Evolutionary conservation across 2,113 vertebrate genomes (phyloP).

Genomic region (Oreochromis tanganicae): DNA sequence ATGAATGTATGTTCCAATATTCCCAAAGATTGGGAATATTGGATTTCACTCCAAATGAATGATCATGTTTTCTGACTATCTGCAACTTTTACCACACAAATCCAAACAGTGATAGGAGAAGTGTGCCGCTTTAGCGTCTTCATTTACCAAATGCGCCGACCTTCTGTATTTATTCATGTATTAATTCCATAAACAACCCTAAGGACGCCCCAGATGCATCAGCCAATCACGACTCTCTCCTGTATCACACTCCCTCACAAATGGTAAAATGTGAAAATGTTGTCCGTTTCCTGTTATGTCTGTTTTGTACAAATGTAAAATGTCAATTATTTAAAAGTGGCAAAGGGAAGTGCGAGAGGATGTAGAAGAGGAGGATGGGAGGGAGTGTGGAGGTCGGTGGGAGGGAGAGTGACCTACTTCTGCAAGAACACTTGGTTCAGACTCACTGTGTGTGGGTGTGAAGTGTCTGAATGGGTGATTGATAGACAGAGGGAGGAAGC

Average conservation of each 20-base stretch:
- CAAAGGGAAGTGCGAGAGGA: neutral
- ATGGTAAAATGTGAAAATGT: neutral
- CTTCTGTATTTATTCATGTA: neutral
- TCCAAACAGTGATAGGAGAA: neutral
- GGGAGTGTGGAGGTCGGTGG: neutral
- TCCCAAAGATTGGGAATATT: neutral
- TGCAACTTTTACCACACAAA: neutral
- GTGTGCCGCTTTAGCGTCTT: neutral
- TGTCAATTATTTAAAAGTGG: neutral
- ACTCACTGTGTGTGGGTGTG: slow-evolving; percentile 9
- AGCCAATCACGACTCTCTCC: neutral
- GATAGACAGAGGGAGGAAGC: slow-evolving; percentile 31
- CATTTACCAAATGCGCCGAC: neutral
- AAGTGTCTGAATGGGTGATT: slow-evolving; percentile 41
- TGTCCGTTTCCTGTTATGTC: neutral
- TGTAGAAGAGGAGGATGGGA: neutral
- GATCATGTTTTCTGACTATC: neutral
- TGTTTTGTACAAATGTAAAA: neutral
- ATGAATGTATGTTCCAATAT: neutral
- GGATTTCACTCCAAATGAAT: neutral
- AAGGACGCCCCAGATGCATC: neutral
- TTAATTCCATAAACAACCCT: neutral
- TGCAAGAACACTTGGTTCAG: slow-evolving; percentile 51
- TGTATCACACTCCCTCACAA: neutral
- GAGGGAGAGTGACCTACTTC: slow-evolving; percentile 54